These are phyloP conservation scores for Athalia cordata DNA, from an alignment of 2,888 invertebrate genomes.

Conservation along the genomic window DNA sequence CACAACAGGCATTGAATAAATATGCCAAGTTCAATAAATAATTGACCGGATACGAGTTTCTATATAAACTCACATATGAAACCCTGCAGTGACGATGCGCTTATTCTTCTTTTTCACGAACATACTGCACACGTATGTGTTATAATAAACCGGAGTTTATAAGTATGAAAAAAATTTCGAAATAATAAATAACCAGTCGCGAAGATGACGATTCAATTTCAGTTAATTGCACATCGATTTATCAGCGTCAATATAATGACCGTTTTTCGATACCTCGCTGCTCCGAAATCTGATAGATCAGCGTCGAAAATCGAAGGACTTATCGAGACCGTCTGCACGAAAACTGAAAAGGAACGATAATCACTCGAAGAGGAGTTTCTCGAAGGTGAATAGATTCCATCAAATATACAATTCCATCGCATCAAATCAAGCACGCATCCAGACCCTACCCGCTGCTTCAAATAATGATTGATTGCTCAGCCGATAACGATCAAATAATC, in stretches of 20 bases:
- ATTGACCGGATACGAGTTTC: constrained; percentile 20
- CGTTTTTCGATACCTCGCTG: too few species aligned
- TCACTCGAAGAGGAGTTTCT: constrained; percentile 26
- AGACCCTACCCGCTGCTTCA: constrained; percentile 32
- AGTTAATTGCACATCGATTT: constrained; percentile 20
- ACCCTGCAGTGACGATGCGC: background rate
- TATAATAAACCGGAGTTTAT: background rate
- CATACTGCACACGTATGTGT: background rate
- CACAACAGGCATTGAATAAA: background rate
- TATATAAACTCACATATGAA: background rate
- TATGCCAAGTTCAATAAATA: constrained; percentile 28
- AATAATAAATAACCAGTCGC: constrained; percentile 6
- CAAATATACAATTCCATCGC: constrained; percentile 11
- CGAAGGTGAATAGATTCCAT: constrained; percentile 38
- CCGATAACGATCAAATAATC: constrained; percentile 44
- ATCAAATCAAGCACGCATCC: constrained; percentile 36
- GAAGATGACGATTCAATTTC: background rate
- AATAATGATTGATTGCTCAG: constrained; percentile 43
- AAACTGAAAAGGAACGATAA: constrained; percentile 8
- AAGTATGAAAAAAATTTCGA: background rate
- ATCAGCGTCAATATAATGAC: background rate
- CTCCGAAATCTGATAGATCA: too few species aligned
- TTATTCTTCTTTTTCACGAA: background rate
- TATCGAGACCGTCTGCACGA: background rate
- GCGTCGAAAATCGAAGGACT: background rate